Evolutionary conservation across 2,888 invertebrate genomes (phyloP), one percentile per base, ranked within the genome.

Genomic region (Ceratothoa steindachneri): DNA sequence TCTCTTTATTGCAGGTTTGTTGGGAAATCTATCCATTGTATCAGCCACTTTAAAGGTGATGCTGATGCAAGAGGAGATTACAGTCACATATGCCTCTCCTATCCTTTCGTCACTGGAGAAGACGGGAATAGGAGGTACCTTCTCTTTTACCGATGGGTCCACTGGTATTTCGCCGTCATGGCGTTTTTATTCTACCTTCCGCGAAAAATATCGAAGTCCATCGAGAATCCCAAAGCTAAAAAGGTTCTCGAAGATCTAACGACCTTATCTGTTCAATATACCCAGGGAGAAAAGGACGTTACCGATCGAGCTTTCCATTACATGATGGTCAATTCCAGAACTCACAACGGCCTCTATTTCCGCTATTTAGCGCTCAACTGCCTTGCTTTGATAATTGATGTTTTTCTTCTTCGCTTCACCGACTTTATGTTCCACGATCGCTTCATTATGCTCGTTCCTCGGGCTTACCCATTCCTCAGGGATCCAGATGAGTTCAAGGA

Each of bases 21-120:
- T 69, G 74, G 79, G 29, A 74, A 79, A 27, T 72, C 74, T 64
- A 79, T 79, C 71, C 74, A 73, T 19, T 79, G 79, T 19, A 76
- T 79, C 55, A 74, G 76, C n/a, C 72, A 74, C 71, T 79, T 79
- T 71, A 79, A 79, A 31, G 76, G 76, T 1, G 79, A 79, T 24
- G 74, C 72, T 4, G 74, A 79, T 27, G 76, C 76, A 15, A 69
- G 79, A 15, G 52, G 72, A 12, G 79, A 79, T 73, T 79, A 79
- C 72, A 76, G 72, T 22, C 76, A 79, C 69, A 76, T 79, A 30
- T 79, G 79, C 55, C 72, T 79, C 41, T 79, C 79, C 2, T 79
- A 76, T 66, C 79, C 79, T 5, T 79, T 72, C 52, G 66, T 79
- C 0, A 65, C 70, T 31, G 73, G 27, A 9, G 69, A 55, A 2